Base-by-base conservation (phyloP, 2,113 vertebrate genomes). In the Sialia sialis region DNA sequence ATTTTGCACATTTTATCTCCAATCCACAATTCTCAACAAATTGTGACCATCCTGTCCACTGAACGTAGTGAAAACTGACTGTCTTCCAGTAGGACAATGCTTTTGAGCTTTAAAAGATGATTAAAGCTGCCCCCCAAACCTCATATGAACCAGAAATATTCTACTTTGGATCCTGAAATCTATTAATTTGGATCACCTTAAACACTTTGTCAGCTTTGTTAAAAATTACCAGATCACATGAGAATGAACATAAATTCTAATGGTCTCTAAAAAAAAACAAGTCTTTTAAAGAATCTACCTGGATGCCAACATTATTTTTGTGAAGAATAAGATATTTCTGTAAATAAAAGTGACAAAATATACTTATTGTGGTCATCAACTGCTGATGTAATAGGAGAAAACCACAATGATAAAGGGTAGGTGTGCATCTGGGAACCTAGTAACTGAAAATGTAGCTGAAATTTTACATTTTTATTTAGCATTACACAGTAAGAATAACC, bases 71-170 rank as follows among this genome's bases (percentile, higher is more conserved):
- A 22, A 82, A 75, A 48, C 5, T 38, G 13, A 0, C 3, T 39
- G 7, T 25, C 27, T 76, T 55, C 72, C 56, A 36, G 23, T 23
- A 67, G 39, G 11, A 19, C 4, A 44, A 4, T 34, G 19, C 4
- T 60, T 91, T 48, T 60, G 25, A 43, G 54, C 38, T 70, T 76
- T n/a, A 32, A 78, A 63, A 70, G 32, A 27, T 51, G 0, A 60
- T 60, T 30, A 3, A 48, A 79, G 10, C 5, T 0, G 0, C 20
- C 5, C 7, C 7, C 10, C 5, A 29, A 16, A 7, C 30, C 11
- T 75, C n/a, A 26, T 13, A 29, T 39, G 21, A 59, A 39, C 0
- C 5, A 59, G 55, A 59, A 67, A 41, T 1, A 0, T 74, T 92
- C 51, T 15, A 7, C 23, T 87, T 87, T 43, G 4, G 2, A 58